Conservation (phyloP, 1,140 invertebrate species). For the Magallana gigas region DNA sequence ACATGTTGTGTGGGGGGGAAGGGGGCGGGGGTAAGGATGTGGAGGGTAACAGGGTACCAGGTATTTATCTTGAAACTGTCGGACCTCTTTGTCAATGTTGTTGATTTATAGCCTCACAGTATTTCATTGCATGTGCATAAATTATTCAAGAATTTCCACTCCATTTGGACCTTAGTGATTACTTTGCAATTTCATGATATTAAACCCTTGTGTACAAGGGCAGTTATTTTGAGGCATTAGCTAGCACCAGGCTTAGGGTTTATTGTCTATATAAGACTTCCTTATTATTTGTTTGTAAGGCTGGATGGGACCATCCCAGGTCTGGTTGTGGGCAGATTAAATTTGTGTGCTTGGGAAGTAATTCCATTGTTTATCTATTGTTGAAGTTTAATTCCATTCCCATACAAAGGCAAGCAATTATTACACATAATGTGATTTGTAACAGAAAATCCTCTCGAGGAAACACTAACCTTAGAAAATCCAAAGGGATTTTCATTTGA, state of each 20-base stretch:
- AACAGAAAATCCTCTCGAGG: conserved; percentile 16
- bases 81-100: background rate
- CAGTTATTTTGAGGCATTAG: background rate
- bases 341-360: background rate
- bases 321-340: background rate
- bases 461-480: background rate
- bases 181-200: background rate
- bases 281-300: conserved; percentile 22
- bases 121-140: background rate
- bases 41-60: background rate
- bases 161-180: conserved; percentile 5
- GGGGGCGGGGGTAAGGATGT: background rate
- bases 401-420: conserved; percentile 15
- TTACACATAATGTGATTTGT: conserved; percentile 27
- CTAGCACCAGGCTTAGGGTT: background rate
- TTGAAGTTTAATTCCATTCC: conserved; percentile 17
- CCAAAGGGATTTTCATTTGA: background rate
- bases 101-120: background rate
- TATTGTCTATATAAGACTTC: background rate
- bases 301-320: background rate
- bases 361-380: conserved; percentile 25
- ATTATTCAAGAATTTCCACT: conserved; percentile 22
- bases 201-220: background rate
- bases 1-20: too few species aligned
- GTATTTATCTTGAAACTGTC: background rate